Base-by-base conservation (phyloP, 1,140 invertebrate species). In the Heliconius eleuchia region DNA sequence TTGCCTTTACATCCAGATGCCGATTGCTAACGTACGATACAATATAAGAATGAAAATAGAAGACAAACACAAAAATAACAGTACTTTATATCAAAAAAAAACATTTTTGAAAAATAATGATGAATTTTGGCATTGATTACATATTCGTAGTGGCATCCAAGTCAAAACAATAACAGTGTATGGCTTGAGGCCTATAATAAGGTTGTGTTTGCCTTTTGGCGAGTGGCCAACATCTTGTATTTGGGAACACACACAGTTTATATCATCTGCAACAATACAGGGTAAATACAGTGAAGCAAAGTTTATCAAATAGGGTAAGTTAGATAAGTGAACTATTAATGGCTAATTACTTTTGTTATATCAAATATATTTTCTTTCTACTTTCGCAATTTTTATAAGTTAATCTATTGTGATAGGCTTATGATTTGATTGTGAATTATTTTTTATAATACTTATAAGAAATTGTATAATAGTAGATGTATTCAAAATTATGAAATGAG, bases 171-270 rank as follows among this genome's bases (percentile, higher is more conserved):
- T 75, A 75, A 71, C 34, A 71, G 66, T 76, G 60, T 30, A 60
- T 76, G 60, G 52, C 55, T 70, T 73, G 52, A 70, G 79, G 75
- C 34, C 82, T 72, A 70, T 86, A 91, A 88, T 89, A 88, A 86
- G 84, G 84, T 82, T 85, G 74, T 27, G 70, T 46, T 55, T 76
- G 74, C 52, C 79, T 80, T 70, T 80, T 89, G 90, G 90, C 89
- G 84, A 82, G 85, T 79, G 85, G 91, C 91, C 91, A 93, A 90
- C 88, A 82, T 90, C 91, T 93, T 92, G 91, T 93, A 93, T 85
- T 82, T 77, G 84, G 80, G 82, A 79, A 80, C 85, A 87, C 81
- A 85, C 85, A 82, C 85, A 88, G 90, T 90, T 91, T 90, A 91
- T 89, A 87, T 85, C 87, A 77, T 77, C 82, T 83, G 85, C 87